phyloP scores from a whole-genome alignment of 2,797 vertebrate species.

The Numenius phaeopus region DNA sequence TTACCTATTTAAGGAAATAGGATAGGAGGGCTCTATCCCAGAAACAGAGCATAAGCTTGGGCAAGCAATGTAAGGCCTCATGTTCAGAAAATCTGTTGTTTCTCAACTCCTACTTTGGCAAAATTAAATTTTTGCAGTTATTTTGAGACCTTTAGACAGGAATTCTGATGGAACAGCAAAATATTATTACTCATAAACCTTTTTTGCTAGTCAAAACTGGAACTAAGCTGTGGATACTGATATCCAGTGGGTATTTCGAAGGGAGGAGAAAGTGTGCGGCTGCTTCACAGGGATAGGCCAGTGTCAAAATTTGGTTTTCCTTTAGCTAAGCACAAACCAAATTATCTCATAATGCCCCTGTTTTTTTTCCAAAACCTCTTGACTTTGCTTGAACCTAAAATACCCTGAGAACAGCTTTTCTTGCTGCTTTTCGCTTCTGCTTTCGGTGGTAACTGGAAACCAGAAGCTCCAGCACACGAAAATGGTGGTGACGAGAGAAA shows the following conservation, averaged over 20 bases:
- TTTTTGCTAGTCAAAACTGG: neutral
- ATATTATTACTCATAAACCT: neutral
- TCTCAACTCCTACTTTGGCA: neutral
- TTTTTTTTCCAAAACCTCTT: constrained; percentile 40
- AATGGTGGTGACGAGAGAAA: neutral
- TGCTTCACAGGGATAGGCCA: neutral
- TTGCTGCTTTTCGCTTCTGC: constrained; percentile 48
- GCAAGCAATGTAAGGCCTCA: neutral
- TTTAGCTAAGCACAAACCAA: constrained; percentile 4
- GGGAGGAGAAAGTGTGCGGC: neutral
- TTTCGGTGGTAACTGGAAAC: constrained; percentile 51
- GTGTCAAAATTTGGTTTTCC: neutral
- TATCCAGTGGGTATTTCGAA: neutral
- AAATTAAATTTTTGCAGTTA: neutral
- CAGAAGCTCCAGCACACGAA: neutral
- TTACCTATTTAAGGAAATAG: neutral
- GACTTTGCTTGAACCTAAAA: constrained; percentile 9
- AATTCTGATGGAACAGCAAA: neutral
- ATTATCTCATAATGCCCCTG: constrained; percentile 5
- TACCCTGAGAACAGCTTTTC: constrained; percentile 13
- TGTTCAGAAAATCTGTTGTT: neutral
- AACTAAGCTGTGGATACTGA: neutral
- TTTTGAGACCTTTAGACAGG: neutral
- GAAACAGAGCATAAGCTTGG: neutral
- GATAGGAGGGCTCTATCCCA: neutral